Evolutionary conservation across 2,888 invertebrate genomes (phyloP), one percentile per base, ranked within the genome.

Genomic region (Anorthoa munda): DNA sequence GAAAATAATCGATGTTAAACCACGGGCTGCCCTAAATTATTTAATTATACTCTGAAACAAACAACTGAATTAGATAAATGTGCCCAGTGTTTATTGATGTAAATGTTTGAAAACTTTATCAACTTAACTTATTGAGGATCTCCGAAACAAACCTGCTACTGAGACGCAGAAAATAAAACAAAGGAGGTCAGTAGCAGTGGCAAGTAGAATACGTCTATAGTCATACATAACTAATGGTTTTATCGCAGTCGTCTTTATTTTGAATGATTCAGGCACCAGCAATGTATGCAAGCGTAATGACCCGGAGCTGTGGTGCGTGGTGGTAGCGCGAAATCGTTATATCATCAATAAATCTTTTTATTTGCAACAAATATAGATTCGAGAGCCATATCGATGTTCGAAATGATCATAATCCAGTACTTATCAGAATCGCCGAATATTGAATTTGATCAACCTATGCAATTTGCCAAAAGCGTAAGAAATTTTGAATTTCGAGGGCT

Each of bases 1-100:
- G 89, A 86, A 90, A 89, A 92, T 90, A 88, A 88, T 87, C 87
- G 83, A 87, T 86, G 87, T 86, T 79, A 78, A 84, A 79, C 80
- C 71, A 80, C 67, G 79, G 78, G 64, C 75, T 78, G 76, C 67
- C 77, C 73, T 84, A 79, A 84, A 84, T 79, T 86, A 79, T 78
- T 79, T 74, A 80, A 83, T 84, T 75, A 77, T 65, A 78, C 65
- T 61, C 18, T 55, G 59, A 66, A 70, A 72, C 48, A 58, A 65
- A 79, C 74, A 50, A 67, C 53, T 45, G n/a, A 68, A 55, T 50
- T 21, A 53, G n/a, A 83, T 59, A 61, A 75, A 71, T 68, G 61
- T 51, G 50, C 11, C 26, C 23, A 46, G 53, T 21, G 39, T 66
- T 39, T 48, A 64, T 51, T 56, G 60, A 39, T 50, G 26, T 13